Percentiles rank a stretch among this genome's conserved stretches.
Evolutionary conservation across 2,113 vertebrate species (phyloP).

Genomic region (Chascanopsetta lugubris): DNA sequence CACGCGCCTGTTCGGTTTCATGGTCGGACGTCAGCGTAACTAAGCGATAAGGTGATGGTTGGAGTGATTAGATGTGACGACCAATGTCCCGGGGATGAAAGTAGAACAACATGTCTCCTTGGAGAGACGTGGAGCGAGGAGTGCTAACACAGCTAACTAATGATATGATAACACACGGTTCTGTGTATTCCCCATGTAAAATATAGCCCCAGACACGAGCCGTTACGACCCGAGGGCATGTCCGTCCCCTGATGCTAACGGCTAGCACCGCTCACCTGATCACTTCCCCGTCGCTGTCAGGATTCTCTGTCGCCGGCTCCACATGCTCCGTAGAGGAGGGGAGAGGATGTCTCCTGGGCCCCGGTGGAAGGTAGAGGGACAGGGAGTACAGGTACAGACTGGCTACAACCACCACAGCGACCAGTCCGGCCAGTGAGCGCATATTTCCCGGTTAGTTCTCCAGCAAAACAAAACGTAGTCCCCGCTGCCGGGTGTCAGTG

Average conservation of each 20-base stretch:
- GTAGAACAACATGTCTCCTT: no score
- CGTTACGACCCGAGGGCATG: background rate
- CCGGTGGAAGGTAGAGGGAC: constrained; percentile 70
- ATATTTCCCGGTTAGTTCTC: constrained; percentile 46
- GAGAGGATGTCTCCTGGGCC: constrained; percentile 40
- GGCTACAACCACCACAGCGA: constrained; percentile 58
- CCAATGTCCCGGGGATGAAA: no score
- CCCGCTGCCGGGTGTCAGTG: background rate
- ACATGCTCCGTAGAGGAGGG: constrained; percentile 22
- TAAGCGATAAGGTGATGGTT: no score
- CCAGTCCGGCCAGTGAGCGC: constrained; percentile 72
- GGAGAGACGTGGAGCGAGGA: no score
- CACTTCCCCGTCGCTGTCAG: constrained; percentile 33
- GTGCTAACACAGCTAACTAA: no score
- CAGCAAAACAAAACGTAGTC: background rate
- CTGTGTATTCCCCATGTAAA: no score
- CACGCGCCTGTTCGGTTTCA: no score
- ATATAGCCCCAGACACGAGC: no score
- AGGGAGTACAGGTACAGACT: constrained; percentile 73
- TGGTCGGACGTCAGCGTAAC: no score
- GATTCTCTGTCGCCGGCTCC: constrained; percentile 13
- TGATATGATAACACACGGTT: no score
- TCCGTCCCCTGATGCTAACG: background rate
- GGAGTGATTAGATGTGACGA: no score
- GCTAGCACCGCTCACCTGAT: constrained; percentile 52